Base-by-base conservation (phyloP, 1,140 invertebrate genomes). In the Megalopta genalis region DNA sequence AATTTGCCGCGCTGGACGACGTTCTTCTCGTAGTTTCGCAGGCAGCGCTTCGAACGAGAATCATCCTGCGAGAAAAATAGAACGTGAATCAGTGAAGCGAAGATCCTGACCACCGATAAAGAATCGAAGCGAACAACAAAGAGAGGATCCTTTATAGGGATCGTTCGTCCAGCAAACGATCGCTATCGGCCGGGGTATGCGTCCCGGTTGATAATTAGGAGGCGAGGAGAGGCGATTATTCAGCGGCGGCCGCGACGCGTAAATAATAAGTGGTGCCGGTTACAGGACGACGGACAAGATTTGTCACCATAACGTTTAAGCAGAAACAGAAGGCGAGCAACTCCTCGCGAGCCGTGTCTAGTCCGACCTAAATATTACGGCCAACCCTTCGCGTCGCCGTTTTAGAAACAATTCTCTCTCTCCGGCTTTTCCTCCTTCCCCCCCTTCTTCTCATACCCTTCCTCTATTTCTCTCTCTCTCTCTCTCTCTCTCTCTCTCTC, bases 381-480 rank as follows among this genome's bases (percentile, higher is more conserved):
- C 49, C 66, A 25, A 18, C 59, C 49, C 23, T n/a, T 32, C 16
- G 23, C 42, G 39, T 21, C 7, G 10, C 76, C 60, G 76, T 77
- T 77, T 72, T 62, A 64, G 68, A 77, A 64, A 77, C 60, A 77
- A 77, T 64, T 77, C 60, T 12, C 75, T 9, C 9, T n/a, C 54
- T n/a, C 9, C 42, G 42, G 42, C 3, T 46, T 46, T 46, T 14
- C 42, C 42, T 46, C 42, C 4, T 46, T 46, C 42, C 42, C 14
- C 42, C 3, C n/a, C 42, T 46, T 14, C 2, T 0, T 12, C 0
- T 46, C 42, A 10, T n/a, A n/a, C n/a, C n/a, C 42, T 46, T 12
- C 9, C 12, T 46, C 42, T 12, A 9, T 46, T 9, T 10, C 10
- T 46, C 42, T 77, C 46, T 12, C 66, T 5, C 8, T 49, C 14